Conservation (phyloP, 2,113 vertebrate genomes). For the Istiophorus platypterus region DNA sequence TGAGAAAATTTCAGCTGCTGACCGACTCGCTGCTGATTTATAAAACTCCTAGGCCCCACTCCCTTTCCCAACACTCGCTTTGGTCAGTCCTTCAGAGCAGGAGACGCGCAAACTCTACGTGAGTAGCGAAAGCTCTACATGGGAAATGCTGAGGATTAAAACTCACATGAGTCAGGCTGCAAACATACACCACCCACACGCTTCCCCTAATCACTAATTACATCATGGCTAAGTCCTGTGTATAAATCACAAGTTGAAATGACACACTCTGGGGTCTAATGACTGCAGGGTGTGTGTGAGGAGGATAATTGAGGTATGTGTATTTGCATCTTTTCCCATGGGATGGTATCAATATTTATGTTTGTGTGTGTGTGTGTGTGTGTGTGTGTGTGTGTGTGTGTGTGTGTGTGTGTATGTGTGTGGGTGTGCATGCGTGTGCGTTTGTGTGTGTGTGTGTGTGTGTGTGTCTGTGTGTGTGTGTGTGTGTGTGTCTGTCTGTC, state of each 20-base stretch:
- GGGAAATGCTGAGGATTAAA: slow-evolving; percentile 59
- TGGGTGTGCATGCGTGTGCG: not conserved
- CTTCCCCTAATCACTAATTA: slow-evolving; percentile 79
- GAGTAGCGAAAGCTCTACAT: slow-evolving; percentile 38
- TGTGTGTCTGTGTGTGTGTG: slow-evolving; percentile 34
- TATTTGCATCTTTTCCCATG: slow-evolving; percentile 72
- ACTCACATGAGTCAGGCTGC: slow-evolving; percentile 65
- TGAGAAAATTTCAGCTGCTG: not conserved
- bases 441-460: slow-evolving; percentile 34
- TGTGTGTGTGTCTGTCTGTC: slow-evolving; percentile 44
- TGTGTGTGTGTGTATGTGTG: slow-evolving; percentile 3
- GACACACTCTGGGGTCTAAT: slow-evolving; percentile 69
- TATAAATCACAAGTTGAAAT: slow-evolving; percentile 74
- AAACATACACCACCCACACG: slow-evolving; percentile 72
- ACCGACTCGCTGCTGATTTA: slow-evolving; percentile 16
- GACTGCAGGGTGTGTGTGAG: slow-evolving; percentile 74
- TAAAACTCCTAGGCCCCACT: not conserved
- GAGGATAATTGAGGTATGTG: slow-evolving; percentile 67
- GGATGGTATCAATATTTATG: slow-evolving; percentile 54
- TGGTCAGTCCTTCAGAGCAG: slow-evolving; percentile 16
- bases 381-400: slow-evolving; percentile 34
- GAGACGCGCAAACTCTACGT: not conserved
- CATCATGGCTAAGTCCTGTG: slow-evolving; percentile 68
- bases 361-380: slow-evolving; percentile 42
- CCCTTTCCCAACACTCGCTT: slow-evolving; percentile 25